Conservation (phyloP, 2,113 vertebrate species). For the Cavia porcellus region DNA sequence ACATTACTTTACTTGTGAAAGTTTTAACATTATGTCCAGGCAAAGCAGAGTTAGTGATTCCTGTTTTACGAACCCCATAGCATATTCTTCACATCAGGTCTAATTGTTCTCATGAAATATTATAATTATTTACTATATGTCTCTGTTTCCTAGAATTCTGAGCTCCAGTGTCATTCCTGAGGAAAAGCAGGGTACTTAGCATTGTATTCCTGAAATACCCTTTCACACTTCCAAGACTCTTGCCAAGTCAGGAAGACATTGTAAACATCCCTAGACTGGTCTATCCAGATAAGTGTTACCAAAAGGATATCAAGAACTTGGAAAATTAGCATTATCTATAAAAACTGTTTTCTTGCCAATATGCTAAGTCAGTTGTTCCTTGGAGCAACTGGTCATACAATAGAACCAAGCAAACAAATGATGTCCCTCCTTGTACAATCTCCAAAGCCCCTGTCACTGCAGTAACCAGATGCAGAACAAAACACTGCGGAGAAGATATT, state of each 20-base stretch:
- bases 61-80: neutral
- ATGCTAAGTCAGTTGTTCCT: neutral
- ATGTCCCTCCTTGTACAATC: neutral
- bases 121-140: constrained; percentile 1
- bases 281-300: neutral
- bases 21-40: neutral
- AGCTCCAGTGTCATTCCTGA: neutral
- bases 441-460: neutral
- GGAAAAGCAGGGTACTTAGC: neutral
- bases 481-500: neutral
- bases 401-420: neutral
- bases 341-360: neutral
- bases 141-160: neutral
- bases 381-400: neutral
- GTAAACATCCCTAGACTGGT: neutral
- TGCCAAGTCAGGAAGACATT: neutral
- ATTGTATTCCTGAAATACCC: neutral
- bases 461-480: neutral
- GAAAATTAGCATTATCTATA: neutral
- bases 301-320: neutral
- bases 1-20: constrained; percentile 14
- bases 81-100: neutral
- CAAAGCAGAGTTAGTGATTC: neutral
- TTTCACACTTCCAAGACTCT: neutral
- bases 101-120: neutral